Conservation (phyloP, 2,113 vertebrate species). For the Neofelis nebulosa region DNA sequence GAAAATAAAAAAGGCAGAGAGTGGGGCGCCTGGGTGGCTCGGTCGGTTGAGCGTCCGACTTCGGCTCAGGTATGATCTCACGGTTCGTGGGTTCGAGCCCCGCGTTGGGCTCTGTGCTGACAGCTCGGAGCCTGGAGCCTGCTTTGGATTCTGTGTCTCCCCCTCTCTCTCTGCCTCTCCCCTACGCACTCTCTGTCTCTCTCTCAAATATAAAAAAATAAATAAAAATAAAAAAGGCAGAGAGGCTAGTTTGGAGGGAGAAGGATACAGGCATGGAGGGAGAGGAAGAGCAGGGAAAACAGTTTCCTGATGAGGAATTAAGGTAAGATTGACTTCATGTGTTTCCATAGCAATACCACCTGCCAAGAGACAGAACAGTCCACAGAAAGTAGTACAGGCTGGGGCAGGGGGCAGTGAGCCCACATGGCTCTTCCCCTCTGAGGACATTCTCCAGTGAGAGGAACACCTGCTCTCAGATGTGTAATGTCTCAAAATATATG, state of each 20-base stretch:
- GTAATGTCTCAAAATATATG: neutral
- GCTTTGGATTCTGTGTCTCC: too few species aligned
- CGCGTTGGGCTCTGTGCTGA: too few species aligned
- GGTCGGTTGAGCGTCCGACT: too few species aligned
- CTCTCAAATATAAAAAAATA: too few species aligned
- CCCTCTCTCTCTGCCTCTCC: too few species aligned
- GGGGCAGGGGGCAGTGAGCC: neutral
- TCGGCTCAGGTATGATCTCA: too few species aligned
- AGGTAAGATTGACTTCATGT: neutral
- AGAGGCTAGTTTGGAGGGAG: neutral
- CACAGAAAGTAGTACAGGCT: neutral
- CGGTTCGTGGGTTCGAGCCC: too few species aligned
- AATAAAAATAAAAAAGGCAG: neutral
- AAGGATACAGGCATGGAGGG: neutral
- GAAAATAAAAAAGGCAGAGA: neutral
- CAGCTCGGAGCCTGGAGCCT: too few species aligned
- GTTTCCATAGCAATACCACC: neutral
- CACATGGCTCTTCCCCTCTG: fast-evolving
- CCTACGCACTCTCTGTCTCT: too few species aligned
- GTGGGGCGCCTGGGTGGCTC: too few species aligned
- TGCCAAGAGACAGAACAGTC: too few species aligned
- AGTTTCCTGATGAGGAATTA: neutral
- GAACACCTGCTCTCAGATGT: neutral
- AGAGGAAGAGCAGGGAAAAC: neutral
- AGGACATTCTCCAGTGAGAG: neutral